A percentile compares a stretch with the other conserved stretches of the same genome.
These are phyloP conservation scores for Hepsetus odoe DNA, from an alignment of 2,113 vertebrate species.

Conservation along the genomic window DNA sequence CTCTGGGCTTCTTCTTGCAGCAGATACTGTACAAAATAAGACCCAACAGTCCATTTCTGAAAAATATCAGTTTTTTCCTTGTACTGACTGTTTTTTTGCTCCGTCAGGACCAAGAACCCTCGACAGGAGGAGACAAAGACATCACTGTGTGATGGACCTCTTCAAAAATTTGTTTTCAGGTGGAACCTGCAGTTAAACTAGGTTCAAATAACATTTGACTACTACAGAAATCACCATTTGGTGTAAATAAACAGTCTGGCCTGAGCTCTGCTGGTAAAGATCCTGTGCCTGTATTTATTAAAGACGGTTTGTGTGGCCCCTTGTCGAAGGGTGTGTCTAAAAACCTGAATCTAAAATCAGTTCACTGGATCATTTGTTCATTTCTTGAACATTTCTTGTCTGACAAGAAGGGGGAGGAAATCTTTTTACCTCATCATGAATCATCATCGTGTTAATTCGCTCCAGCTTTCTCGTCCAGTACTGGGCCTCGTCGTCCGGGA, in stretches of 20 bases:
- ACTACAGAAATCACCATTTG: no score
- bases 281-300: no score
- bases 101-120: neutral
- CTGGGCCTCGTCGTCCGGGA: slow-evolving; percentile 94
- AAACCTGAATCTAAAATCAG: no score
- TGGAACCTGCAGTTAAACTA: neutral
- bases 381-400: no score
- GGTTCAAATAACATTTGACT: neutral
- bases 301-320: no score
- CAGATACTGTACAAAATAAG: slow-evolving; percentile 73
- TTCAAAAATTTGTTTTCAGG: neutral
- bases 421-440: slow-evolving; percentile 80
- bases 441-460: slow-evolving; percentile 84
- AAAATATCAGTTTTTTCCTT: neutral
- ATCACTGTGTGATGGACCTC: no score
- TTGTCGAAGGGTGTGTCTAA: no score
- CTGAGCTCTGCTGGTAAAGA: no score
- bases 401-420: neutral
- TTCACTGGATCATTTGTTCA: no score
- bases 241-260: no score
- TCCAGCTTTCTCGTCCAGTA: slow-evolving; percentile 95
- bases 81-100: no score
- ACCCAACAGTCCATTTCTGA: neutral
- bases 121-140: slow-evolving; percentile 22
- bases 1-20: slow-evolving; percentile 80